Evolutionary conservation across 2,797 vertebrate species (phyloP).

Genomic region (Leptoclinus maculatus): DNA sequence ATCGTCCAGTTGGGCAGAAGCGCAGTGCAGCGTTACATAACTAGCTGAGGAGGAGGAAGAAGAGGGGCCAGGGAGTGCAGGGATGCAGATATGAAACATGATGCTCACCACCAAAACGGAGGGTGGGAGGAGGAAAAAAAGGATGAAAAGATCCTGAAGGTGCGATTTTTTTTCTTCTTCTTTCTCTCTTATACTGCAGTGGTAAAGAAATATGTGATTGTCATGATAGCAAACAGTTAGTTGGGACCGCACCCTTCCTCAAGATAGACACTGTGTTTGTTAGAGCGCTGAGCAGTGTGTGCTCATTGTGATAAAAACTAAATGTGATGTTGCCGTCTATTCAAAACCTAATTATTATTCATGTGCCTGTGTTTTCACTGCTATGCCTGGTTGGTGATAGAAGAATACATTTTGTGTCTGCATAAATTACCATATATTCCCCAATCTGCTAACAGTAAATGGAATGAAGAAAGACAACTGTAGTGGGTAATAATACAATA

Average conservation of each 20-base stretch:
- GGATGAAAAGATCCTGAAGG: slow-evolving; percentile 47
- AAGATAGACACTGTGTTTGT: slow-evolving; percentile 27
- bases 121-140: slow-evolving; percentile 1
- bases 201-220: slow-evolving; percentile 41
- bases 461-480: neutral
- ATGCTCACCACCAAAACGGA: slow-evolving; percentile 46
- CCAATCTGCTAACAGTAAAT: slow-evolving; percentile 21
- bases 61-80: slow-evolving; percentile 59
- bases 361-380: slow-evolving; percentile 40
- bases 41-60: slow-evolving; percentile 48
- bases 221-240: slow-evolving; percentile 32
- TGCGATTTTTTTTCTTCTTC: slow-evolving; percentile 29
- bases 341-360: slow-evolving; percentile 52
- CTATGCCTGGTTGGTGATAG: slow-evolving; percentile 27
- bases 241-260: slow-evolving; percentile 61
- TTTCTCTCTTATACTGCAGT: slow-evolving; percentile 44
- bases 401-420: slow-evolving; percentile 37
- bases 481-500: slow-evolving; percentile 12
- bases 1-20: slow-evolving; percentile 62
- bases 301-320: slow-evolving; percentile 32
- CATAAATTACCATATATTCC: slow-evolving; percentile 57
- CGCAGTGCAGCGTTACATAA: slow-evolving; percentile 81
- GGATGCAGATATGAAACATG: slow-evolving; percentile 70
- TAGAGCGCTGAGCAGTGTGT: slow-evolving; percentile 1
- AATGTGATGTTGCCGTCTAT: slow-evolving; percentile 33